Conservation (phyloP, 2,113 vertebrate species). For the Myodes glareolus region DNA sequence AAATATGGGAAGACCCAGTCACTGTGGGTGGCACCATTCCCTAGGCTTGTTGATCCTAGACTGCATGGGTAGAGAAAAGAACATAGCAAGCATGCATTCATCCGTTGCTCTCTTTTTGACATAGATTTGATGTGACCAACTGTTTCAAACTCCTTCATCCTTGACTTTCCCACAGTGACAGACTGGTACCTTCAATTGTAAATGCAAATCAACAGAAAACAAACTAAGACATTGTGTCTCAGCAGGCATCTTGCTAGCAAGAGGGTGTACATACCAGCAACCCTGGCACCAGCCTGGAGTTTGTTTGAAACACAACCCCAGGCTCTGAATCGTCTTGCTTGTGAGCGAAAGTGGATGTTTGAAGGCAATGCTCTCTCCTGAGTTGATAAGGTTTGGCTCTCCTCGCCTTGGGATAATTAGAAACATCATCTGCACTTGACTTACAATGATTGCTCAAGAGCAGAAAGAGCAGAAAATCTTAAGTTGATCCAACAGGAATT, state of each 20-base stretch:
- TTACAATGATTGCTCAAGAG: background rate
- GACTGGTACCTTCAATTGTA: background rate
- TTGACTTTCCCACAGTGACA: background rate
- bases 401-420: background rate
- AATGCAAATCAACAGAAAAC: background rate
- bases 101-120: background rate
- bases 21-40: background rate
- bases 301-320: background rate
- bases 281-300: rapidly evolving
- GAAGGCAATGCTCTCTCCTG: rapidly evolving
- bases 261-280: rapidly evolving
- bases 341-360: rapidly evolving
- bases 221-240: rapidly evolving
- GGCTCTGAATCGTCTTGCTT: rapidly evolving
- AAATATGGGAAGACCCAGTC: background rate
- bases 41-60: background rate
- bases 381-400: background rate
- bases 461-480: background rate
- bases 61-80: background rate
- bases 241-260: rapidly evolving
- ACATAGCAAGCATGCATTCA: background rate
- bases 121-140: background rate
- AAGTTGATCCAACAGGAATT: background rate
- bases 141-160: background rate
- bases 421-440: background rate